Conservation (phyloP, 2,797 vertebrate species). For the Pitangus sulphuratus region DNA sequence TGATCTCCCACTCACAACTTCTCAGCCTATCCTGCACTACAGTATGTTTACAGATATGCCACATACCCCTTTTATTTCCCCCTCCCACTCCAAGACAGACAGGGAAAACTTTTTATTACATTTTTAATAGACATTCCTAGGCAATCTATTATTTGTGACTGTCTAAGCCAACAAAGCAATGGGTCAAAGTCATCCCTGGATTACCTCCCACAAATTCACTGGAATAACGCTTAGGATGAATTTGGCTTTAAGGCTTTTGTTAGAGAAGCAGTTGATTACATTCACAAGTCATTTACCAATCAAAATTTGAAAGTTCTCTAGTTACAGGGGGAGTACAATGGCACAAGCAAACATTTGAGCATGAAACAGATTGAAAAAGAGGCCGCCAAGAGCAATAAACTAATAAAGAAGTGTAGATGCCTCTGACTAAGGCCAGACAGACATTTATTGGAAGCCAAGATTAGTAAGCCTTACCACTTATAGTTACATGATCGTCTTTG, state of each 20-base stretch:
- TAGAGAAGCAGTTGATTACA: neutral
- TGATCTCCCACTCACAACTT: neutral
- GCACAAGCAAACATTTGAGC: neutral
- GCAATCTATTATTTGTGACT: neutral
- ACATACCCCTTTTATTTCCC: neutral
- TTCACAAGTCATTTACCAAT: neutral
- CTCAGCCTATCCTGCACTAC: neutral
- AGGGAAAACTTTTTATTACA: neutral
- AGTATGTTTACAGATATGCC: neutral
- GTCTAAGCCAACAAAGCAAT: slow-evolving; percentile 11
- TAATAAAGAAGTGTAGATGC: neutral
- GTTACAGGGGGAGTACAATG: neutral
- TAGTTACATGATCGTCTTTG: slow-evolving; percentile 70
- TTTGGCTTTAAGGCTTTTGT: neutral
- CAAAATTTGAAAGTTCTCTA: neutral
- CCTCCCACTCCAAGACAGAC: neutral
- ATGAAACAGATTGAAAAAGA: neutral
- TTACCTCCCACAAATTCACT: neutral
- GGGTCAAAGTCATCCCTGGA: neutral
- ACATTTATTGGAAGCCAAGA: neutral
- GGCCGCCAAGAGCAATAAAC: slow-evolving; percentile 39
- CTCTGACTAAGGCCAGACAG: neutral
- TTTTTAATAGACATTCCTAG: neutral
- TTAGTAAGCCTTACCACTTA: slow-evolving; percentile 83
- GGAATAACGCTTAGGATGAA: neutral